phyloP scores from a whole-genome alignment of 2,888 invertebrate genomes.

The Pammene aurita region DNA sequence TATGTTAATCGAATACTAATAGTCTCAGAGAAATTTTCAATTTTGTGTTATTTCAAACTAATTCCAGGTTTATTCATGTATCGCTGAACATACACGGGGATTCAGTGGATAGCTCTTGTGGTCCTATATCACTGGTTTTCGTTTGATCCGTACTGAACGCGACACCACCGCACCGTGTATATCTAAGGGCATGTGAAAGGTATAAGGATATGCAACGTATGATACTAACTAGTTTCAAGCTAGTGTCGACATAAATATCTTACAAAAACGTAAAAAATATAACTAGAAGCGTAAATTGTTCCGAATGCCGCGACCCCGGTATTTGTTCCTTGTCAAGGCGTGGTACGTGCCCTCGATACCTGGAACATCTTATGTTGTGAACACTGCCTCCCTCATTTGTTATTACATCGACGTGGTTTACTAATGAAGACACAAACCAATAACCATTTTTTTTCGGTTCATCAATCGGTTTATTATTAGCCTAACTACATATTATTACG shows the following conservation, averaged over 20 bases:
- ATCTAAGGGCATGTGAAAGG: no score
- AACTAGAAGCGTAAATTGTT: conserved; percentile 56
- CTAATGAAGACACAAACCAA: conserved; percentile 12
- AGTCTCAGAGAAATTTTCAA: no score
- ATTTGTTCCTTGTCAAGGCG: conserved; percentile 67
- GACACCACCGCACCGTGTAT: no score
- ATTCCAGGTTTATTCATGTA: no score
- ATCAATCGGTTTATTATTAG: conserved; percentile 21
- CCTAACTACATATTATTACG: conserved; percentile 17
- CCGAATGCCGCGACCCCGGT: conserved; percentile 54
- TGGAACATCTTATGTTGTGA: conserved; percentile 53
- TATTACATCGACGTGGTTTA: conserved; percentile 26
- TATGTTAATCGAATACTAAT: no score
- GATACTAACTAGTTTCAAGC: no score
- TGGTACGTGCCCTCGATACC: conserved; percentile 69
- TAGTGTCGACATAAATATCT: background rate
- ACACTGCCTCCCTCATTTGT: conserved; percentile 43
- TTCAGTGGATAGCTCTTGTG: no score
- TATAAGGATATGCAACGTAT: no score
- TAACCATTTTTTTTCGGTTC: conserved; percentile 8
- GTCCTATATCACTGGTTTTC: no score
- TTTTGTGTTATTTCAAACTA: no score
- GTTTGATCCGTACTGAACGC: no score
- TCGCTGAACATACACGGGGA: no score
- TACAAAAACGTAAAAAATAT: conserved; percentile 19